Conservation (phyloP, 37 sponge, comb jelly and placozoan species). For the Ephydatia muelleri region DNA sequence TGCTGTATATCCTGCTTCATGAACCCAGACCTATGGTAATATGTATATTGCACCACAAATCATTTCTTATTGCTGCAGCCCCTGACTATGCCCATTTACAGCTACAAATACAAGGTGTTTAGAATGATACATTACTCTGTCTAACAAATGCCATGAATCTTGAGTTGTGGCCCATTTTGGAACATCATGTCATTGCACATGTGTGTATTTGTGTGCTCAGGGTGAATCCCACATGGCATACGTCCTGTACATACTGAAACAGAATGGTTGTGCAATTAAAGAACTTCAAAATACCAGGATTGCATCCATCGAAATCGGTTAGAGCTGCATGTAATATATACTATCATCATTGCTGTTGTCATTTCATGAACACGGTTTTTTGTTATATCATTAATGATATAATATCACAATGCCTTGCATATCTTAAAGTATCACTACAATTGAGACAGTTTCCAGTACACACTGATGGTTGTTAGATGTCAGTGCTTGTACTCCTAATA, state of each 20-base stretch:
- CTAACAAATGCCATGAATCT: too few relatives aligned
- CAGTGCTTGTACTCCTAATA: neutral
- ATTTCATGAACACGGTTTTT: neutral
- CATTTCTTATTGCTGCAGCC: neutral
- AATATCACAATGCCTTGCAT: neutral
- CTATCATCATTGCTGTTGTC: too few relatives aligned
- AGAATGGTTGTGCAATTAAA: neutral
- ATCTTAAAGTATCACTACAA: neutral
- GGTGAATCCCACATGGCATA: neutral
- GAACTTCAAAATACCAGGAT: neutral
- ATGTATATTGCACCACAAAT: neutral
- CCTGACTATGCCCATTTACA: neutral
- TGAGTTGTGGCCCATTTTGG: too few relatives aligned
- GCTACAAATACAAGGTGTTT: neutral
- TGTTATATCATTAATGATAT: neutral
- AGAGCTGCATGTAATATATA: neutral
- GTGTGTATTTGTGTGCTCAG: neutral
- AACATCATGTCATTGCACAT: neutral
- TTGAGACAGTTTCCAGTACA: neutral
- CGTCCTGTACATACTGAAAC: neutral
- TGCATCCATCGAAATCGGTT: neutral
- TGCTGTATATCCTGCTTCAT: neutral
- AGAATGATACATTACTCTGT: neutral
- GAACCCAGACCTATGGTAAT: neutral
- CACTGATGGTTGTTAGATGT: neutral